Percentiles rank a stretch among this genome's conserved stretches.
phyloP scores from a whole-genome alignment of 2,888 invertebrate genomes.

The Matsumyia berberina region DNA sequence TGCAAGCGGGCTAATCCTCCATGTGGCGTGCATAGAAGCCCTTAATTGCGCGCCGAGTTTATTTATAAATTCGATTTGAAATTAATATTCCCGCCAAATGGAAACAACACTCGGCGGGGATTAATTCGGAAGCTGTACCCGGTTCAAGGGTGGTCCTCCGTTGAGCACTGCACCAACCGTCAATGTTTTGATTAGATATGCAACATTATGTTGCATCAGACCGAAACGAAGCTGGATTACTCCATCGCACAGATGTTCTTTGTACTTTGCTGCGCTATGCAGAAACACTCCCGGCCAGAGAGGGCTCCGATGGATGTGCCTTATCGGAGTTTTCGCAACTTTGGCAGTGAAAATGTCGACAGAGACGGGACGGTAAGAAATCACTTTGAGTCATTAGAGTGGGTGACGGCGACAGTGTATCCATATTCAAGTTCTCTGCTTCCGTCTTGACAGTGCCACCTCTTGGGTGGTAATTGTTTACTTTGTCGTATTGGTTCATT shows the following conservation, averaged over 20 bases:
- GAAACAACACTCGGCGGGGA: constrained; percentile 10
- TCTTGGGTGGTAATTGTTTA: constrained; percentile 62
- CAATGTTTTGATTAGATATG: constrained; percentile 71
- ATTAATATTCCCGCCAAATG: constrained; percentile 52
- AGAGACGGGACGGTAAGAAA: constrained; percentile 40
- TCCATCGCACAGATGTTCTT: constrained; percentile 65
- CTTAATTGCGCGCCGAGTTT: constrained; percentile 37
- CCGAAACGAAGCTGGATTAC: constrained; percentile 46
- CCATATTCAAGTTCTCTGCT: constrained; percentile 38
- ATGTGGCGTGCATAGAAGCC: constrained; percentile 26
- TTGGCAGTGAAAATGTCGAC: constrained; percentile 64
- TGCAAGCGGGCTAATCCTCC: constrained; percentile 20
- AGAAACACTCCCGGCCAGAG: background rate
- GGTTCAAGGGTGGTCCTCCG: constrained; percentile 59
- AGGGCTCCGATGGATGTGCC: constrained; percentile 24
- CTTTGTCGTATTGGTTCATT: constrained; percentile 36
- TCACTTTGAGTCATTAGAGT: constrained; percentile 65
- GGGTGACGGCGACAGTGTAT: constrained; percentile 15
- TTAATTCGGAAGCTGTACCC: constrained; percentile 5
- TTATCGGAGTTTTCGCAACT: constrained; percentile 56
- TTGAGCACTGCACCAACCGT: constrained; percentile 15
- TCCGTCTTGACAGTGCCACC: constrained; percentile 34
- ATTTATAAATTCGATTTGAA: constrained; percentile 55
- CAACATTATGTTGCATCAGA: constrained; percentile 73
- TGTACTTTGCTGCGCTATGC: constrained; percentile 27